Evolutionary conservation across 2,113 vertebrate species (phyloP).

Genomic region (Neolamprologus sp.): DNA sequence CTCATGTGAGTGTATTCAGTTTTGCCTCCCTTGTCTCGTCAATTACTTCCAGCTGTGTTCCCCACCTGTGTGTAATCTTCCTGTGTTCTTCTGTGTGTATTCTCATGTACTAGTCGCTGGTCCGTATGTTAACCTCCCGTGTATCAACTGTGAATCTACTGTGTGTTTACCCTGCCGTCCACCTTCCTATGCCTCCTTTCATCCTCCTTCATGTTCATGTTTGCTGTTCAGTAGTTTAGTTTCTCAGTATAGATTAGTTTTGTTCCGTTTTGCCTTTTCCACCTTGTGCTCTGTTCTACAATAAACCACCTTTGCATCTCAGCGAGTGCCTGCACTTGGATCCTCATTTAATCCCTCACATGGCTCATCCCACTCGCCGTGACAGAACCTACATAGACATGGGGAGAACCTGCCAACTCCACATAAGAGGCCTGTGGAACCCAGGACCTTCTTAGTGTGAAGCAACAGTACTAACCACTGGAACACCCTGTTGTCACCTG

Average conservation of each 20-base stretch:
- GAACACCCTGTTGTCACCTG: neutral
- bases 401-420: neutral
- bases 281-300: neutral
- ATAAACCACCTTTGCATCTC: neutral
- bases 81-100: neutral
- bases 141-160: neutral
- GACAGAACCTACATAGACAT: neutral
- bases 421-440: neutral
- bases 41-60: neutral
- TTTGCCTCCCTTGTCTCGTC: neutral
- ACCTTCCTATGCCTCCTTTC: neutral
- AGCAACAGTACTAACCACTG: neutral
- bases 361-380: fast-evolving
- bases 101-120: neutral
- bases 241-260: neutral
- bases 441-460: neutral
- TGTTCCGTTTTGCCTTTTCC: neutral
- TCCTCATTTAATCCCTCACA: neutral
- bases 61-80: neutral
- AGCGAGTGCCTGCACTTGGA: neutral
- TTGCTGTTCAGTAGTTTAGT: neutral
- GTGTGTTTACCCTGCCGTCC: neutral
- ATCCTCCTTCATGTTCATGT: neutral
- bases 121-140: fast-evolving
- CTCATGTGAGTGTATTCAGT: neutral